Conservation (phyloP, 1,140 invertebrate genomes). For the Pectinophora gossypiella region DNA sequence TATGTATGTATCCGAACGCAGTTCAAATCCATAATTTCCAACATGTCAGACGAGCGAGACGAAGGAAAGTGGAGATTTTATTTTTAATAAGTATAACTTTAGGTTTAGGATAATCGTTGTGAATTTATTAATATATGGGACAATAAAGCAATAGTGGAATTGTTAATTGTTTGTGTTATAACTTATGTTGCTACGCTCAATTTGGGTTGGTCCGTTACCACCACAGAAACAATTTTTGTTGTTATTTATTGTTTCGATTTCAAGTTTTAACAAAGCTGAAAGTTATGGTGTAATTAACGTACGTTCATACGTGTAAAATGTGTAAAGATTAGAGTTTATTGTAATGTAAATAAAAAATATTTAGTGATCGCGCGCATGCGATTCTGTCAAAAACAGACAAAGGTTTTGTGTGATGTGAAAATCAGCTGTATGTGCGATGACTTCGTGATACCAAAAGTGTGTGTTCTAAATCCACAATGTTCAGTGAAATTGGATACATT, state of each 20-base stretch:
- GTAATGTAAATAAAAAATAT: constrained; percentile 75
- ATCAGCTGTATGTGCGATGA: constrained; percentile 76
- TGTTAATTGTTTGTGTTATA: constrained; percentile 32
- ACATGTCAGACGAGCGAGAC: constrained; percentile 53
- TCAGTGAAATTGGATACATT: constrained; percentile 77
- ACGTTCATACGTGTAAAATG: constrained; percentile 14
- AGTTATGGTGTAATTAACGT: constrained; percentile 9
- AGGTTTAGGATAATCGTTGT: constrained; percentile 24
- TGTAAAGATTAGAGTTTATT: constrained; percentile 41
- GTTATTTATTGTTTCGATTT: constrained; percentile 32
- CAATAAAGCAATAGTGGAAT: constrained; percentile 32
- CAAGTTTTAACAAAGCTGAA: constrained; percentile 12
- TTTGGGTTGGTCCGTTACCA: neutral
- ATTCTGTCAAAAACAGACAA: constrained; percentile 74
- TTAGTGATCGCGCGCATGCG: constrained; percentile 70
- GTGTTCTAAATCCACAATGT: constrained; percentile 74
- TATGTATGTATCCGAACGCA: neutral
- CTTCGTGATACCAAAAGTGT: constrained; percentile 68
- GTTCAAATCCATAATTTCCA: constrained; percentile 29
- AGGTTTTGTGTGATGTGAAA: constrained; percentile 76
- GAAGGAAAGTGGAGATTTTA: constrained; percentile 18
- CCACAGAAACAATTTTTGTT: constrained; percentile 24
- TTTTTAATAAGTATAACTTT: constrained; percentile 23
- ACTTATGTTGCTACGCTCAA: constrained; percentile 18
- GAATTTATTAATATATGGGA: constrained; percentile 33